A percentile compares a stretch with the other conserved stretches of the same genome.
Evolutionary conservation across 2,113 vertebrate species (phyloP).

Genomic region (Oplegnathus fasciatus): DNA sequence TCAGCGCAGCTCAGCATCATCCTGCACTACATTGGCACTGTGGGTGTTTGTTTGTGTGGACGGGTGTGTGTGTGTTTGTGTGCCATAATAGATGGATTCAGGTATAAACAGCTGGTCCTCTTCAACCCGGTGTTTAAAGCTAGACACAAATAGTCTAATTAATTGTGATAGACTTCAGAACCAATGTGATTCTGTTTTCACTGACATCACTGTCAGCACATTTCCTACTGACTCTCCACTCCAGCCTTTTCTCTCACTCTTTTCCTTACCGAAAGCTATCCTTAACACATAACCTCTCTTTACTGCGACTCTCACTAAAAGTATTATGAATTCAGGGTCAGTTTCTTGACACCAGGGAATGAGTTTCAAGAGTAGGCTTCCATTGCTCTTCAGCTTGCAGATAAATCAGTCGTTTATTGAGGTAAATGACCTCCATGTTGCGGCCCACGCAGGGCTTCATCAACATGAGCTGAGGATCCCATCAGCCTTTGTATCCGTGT

Average conservation of each 20-base stretch:
- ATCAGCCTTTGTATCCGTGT: slow-evolving; percentile 19
- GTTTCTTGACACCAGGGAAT: slow-evolving; percentile 36
- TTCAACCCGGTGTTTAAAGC: slow-evolving; percentile 45
- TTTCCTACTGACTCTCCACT: slow-evolving; percentile 9
- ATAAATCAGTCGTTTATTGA: slow-evolving; percentile 51
- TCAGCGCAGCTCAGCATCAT: slow-evolving; percentile 55
- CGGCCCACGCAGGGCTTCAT: slow-evolving; percentile 50
- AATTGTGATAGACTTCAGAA: slow-evolving; percentile 53
- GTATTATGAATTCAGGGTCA: slow-evolving; percentile 33
- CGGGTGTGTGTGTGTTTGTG: slow-evolving; percentile 43
- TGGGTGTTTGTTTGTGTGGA: slow-evolving; percentile 52
- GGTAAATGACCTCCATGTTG: slow-evolving; percentile 54
- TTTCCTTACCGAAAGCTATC: not conserved
- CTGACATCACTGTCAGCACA: not conserved
- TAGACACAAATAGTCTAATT: slow-evolving; percentile 62
- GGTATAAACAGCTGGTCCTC: slow-evolving; percentile 69
- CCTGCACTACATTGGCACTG: not conserved
- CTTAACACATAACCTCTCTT: slow-evolving; percentile 2
- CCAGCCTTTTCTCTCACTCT: slow-evolving; percentile 1
- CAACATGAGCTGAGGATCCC: slow-evolving; percentile 32
- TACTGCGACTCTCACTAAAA: slow-evolving; percentile 2
- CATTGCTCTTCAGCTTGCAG: slow-evolving; percentile 26
- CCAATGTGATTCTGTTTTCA: slow-evolving; percentile 28
- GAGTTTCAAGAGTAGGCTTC: slow-evolving; percentile 32
- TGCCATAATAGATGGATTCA: slow-evolving; percentile 44